Evolutionary conservation across 2,113 vertebrate genomes (phyloP).

Genomic region (Saguinus imperator): DNA sequence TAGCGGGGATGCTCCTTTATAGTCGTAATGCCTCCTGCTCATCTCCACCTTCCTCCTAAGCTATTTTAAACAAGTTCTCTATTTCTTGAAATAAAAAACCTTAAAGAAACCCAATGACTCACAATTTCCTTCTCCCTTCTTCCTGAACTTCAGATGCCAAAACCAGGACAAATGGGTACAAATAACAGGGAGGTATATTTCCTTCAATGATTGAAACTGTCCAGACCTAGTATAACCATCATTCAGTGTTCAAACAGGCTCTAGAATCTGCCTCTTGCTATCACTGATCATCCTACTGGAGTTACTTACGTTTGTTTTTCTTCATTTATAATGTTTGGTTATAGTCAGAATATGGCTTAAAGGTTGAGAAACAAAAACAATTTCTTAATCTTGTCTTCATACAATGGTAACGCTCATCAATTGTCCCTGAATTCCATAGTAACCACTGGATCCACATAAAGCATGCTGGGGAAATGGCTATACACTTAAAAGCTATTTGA

Average conservation of each 20-base stretch:
- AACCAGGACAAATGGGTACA: background rate
- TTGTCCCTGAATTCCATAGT: background rate
- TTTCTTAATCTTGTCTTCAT: background rate
- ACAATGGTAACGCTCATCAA: background rate
- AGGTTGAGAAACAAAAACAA: background rate
- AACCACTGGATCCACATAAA: background rate
- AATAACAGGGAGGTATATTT: background rate
- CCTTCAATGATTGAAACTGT: background rate
- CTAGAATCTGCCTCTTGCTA: background rate
- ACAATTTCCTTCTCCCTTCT: background rate
- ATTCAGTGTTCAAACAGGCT: background rate
- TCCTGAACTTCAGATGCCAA: background rate
- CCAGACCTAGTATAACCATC: background rate
- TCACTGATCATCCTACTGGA: background rate
- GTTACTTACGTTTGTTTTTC: background rate
- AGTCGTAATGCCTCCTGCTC: background rate
- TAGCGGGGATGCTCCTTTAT: background rate
- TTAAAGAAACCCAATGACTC: background rate
- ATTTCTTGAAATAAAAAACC: background rate
- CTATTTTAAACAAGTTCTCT: background rate
- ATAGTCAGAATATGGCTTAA: background rate
- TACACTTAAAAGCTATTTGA: background rate
- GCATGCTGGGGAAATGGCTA: background rate
- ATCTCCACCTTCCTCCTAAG: background rate
- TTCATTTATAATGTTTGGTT: slow-evolving; percentile 15